phyloP scores from a whole-genome alignment of 2,113 vertebrate species.

The Seriola dumerili region DNA sequence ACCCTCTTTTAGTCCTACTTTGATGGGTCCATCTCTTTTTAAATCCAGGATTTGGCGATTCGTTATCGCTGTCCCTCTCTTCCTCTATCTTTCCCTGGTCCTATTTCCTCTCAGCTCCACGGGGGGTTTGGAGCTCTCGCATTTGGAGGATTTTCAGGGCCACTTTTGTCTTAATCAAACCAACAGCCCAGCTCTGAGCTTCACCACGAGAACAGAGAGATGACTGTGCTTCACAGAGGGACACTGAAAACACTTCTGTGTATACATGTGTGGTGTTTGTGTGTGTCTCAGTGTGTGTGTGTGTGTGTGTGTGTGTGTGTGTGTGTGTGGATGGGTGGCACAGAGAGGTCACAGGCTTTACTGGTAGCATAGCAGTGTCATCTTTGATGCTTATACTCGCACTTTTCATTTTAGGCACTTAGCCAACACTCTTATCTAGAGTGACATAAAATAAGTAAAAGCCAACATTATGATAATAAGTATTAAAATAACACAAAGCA shows the following conservation, averaged over 20 bases:
- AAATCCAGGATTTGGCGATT: slow-evolving; percentile 68
- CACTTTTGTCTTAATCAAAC: slow-evolving; percentile 74
- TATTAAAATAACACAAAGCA: slow-evolving; percentile 40
- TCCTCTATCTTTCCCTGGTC: slow-evolving; percentile 39
- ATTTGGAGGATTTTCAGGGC: slow-evolving; percentile 64
- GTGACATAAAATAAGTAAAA: slow-evolving; percentile 47
- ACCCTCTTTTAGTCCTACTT: slow-evolving; percentile 19
- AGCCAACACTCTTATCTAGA: slow-evolving; percentile 44
- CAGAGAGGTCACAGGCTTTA: slow-evolving; percentile 54
- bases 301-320: not conserved
- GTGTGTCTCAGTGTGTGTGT: slow-evolving; percentile 13
- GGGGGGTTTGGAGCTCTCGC: slow-evolving; percentile 43
- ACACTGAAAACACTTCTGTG: slow-evolving; percentile 36
- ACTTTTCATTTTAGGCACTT: slow-evolving; percentile 44
- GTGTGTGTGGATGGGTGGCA: slow-evolving; percentile 34
- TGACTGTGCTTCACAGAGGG: slow-evolving; percentile 29
- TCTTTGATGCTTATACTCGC: slow-evolving; percentile 36
- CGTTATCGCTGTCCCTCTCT: slow-evolving; percentile 38
- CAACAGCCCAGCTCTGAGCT: slow-evolving; percentile 15
- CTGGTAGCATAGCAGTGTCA: slow-evolving; percentile 29
- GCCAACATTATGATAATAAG: slow-evolving; percentile 1
- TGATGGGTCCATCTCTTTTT: slow-evolving; percentile 54
- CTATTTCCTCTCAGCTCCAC: slow-evolving; percentile 48
- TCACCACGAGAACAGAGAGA: slow-evolving; percentile 40
- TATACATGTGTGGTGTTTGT: slow-evolving; percentile 15